These are phyloP conservation scores for Cephonodes hylas DNA, from an alignment of 2,888 invertebrate genomes.

Conservation along the genomic window DNA sequence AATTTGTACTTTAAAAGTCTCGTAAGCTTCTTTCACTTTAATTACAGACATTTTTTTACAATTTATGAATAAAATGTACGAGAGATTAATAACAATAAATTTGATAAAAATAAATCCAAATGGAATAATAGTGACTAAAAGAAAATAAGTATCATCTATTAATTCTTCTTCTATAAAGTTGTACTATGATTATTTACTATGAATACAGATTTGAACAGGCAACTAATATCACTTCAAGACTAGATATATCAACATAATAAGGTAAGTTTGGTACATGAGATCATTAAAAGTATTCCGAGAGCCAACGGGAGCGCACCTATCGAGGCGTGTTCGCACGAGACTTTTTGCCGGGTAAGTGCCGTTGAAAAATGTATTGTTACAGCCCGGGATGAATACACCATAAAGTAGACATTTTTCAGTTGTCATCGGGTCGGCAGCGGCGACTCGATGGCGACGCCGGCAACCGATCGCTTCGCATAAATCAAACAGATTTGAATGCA, in stretches of 20 bases:
- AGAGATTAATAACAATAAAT: too few species aligned
- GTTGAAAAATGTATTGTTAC: conserved; percentile 9
- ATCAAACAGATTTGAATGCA: conserved; percentile 66
- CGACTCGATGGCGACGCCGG: background rate
- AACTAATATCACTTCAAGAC: background rate
- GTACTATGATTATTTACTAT: too few species aligned
- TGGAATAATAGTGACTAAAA: too few species aligned
- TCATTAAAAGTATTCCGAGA: background rate
- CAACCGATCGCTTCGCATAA: conserved; percentile 60
- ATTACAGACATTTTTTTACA: too few species aligned
- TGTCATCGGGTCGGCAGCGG: background rate
- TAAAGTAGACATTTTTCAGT: conserved; percentile 12
- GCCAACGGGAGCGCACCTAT: background rate
- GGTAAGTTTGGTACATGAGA: background rate
- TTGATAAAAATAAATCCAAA: too few species aligned
- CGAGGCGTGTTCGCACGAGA: background rate
- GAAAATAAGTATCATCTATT: too few species aligned
- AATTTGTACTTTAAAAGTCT: too few species aligned
- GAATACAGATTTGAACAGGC: background rate
- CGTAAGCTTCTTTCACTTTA: too few species aligned
- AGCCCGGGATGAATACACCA: conserved; percentile 9
- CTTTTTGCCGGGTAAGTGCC: conserved; percentile 19
- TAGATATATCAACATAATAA: conserved; percentile 34
- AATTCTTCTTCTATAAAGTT: too few species aligned
- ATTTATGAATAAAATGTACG: too few species aligned